phyloP scores from a whole-genome alignment of 92 coral and sea anemone genomes.

The Diadumene lineata region DNA sequence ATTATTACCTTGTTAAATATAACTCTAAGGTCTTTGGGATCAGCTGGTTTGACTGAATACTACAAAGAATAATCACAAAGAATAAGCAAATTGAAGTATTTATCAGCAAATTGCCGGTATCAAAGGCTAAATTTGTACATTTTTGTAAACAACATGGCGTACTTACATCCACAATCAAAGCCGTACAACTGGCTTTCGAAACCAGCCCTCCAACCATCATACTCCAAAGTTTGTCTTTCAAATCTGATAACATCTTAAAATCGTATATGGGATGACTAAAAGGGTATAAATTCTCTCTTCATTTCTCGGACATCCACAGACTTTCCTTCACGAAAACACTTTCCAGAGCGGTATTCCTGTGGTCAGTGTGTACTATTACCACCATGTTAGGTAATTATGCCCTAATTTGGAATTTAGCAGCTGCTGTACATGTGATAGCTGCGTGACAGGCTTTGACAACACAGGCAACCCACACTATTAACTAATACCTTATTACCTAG shows the following conservation, averaged over 20 bases:
- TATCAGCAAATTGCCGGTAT: neutral
- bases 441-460: neutral
- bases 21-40: constrained; percentile 62
- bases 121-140: neutral
- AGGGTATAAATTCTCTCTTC: neutral
- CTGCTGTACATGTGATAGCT: constrained; percentile 1
- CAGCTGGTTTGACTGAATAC: constrained; percentile 89
- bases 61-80: constrained; percentile 13
- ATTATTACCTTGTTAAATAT: constrained; percentile 82
- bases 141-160: constrained; percentile 8
- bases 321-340: neutral
- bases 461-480: neutral
- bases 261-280: neutral
- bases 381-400: neutral
- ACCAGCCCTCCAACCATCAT: constrained; percentile 19
- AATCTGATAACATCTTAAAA: neutral
- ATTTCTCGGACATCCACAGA: neutral
- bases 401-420: constrained; percentile 3
- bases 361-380: neutral
- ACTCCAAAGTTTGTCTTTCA: constrained; percentile 7
- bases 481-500: neutral
- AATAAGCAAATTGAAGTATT: neutral
- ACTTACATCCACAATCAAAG: constrained; percentile 54
- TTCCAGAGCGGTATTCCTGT: neutral
- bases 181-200: constrained; percentile 46